These are phyloP conservation scores for Mycalesis mineus DNA, from an alignment of 2,888 invertebrate species.

Conservation along the genomic window DNA sequence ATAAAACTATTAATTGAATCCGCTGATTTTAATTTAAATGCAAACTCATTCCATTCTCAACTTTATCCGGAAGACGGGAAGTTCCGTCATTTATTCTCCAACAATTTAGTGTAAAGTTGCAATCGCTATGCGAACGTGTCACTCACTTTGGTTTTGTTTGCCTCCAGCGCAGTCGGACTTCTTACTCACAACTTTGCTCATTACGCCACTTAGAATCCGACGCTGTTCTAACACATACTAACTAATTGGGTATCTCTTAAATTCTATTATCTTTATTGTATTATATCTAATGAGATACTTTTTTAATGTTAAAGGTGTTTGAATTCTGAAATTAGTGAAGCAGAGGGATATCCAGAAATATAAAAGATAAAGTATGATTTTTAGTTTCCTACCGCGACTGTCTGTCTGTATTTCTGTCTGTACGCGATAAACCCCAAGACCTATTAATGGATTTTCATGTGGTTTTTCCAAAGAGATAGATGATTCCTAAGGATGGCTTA, in stretches of 20 bases:
- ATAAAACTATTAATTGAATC: conserved; percentile 12
- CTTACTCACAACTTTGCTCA: conserved; percentile 70
- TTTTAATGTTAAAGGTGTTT: too few species aligned
- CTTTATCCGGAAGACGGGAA: conserved; percentile 28
- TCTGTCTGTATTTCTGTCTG: too few species aligned
- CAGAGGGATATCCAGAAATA: too few species aligned
- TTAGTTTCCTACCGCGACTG: too few species aligned
- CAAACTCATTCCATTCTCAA: conserved; percentile 30
- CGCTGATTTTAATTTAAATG: conserved; percentile 30
- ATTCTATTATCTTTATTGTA: too few species aligned
- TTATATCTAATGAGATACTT: too few species aligned
- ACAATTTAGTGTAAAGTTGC: conserved; percentile 32
- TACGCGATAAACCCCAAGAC: too few species aligned
- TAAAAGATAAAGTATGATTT: too few species aligned
- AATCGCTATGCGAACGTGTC: conserved; percentile 36
- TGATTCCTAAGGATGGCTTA: too few species aligned
- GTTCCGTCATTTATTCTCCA: conserved; percentile 33
- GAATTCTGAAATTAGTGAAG: too few species aligned
- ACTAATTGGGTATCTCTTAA: neutral
- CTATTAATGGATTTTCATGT: too few species aligned
- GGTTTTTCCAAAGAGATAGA: too few species aligned
- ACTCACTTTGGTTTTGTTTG: conserved; percentile 37
- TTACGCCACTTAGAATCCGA: conserved; percentile 60
- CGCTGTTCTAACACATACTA: conserved; percentile 38
- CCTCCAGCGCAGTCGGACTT: conserved; percentile 38